Evolutionary conservation across 2,113 vertebrate species (phyloP).

Genomic region (Pandion haliaetus): DNA sequence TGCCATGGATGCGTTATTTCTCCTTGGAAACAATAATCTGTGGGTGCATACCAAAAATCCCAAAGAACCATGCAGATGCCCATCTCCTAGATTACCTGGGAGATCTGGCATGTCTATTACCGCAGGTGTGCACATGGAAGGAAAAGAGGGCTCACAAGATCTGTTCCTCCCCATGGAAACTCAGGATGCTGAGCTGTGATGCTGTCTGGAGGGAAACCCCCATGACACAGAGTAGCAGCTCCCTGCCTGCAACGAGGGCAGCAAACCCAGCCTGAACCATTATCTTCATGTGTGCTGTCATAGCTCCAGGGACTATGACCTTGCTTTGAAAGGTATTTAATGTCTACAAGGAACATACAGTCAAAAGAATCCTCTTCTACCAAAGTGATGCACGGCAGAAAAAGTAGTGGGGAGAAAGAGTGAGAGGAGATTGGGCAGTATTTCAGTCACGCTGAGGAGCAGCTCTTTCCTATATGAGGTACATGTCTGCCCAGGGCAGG

Average conservation of each 20-base stretch:
- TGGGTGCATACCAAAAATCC: not conserved
- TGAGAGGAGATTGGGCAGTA: not conserved
- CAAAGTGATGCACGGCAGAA: not conserved
- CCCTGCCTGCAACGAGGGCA: not conserved
- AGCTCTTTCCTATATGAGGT: not conserved
- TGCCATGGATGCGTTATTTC: not conserved
- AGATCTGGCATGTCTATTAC: not conserved
- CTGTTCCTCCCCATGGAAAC: not conserved
- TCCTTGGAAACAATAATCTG: not conserved
- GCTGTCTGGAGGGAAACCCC: not conserved
- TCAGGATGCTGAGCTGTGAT: not conserved
- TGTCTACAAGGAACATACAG: constrained; percentile 26
- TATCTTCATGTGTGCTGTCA: not conserved
- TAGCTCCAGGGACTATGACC: constrained; percentile 19
- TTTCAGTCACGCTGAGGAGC: not conserved
- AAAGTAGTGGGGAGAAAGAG: constrained; percentile 4
- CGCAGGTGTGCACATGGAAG: not conserved
- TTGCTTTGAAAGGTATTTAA: constrained; percentile 49
- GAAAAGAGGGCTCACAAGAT: not conserved
- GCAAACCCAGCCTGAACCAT: not conserved
- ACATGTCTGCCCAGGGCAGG: not conserved
- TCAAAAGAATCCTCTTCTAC: constrained; percentile 32
- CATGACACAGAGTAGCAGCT: not conserved
- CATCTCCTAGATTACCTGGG: not conserved
- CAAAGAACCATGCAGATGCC: accelerated